Conservation (phyloP, 2,888 invertebrate genomes). For the Oxyteleia sp. region DNA sequence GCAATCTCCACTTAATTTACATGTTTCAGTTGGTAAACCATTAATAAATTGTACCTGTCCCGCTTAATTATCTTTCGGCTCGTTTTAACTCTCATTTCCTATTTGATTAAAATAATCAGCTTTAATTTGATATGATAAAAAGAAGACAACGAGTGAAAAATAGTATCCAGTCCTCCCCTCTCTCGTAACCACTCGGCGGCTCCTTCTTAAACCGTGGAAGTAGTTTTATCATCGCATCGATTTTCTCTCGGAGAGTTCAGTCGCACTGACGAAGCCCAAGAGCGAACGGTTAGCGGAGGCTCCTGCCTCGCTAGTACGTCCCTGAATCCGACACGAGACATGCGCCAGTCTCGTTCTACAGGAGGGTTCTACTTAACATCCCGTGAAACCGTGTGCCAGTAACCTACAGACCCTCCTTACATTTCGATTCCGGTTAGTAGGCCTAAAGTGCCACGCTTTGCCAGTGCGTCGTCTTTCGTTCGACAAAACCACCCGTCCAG, state of each 20-base stretch:
- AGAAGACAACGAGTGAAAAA: not conserved
- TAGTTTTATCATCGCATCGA: constrained; percentile 62
- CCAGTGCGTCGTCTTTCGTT: constrained; percentile 21
- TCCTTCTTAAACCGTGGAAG: constrained; percentile 26
- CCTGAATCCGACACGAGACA: constrained; percentile 79
- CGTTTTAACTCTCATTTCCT: too few species aligned
- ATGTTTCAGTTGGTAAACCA: too few species aligned
- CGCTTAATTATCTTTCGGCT: too few species aligned
- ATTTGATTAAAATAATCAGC: too few species aligned
- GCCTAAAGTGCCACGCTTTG: constrained; percentile 70
- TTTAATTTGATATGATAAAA: too few species aligned
- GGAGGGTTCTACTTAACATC: constrained; percentile 81
- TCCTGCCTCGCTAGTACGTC: constrained; percentile 71
- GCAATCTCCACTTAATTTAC: too few species aligned
- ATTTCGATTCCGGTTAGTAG: constrained; percentile 85
- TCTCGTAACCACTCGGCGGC: not conserved
- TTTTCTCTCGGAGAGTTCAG: constrained; percentile 70
- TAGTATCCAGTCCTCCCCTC: not conserved
- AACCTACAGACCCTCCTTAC: constrained; percentile 85
- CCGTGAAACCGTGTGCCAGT: constrained; percentile 85
- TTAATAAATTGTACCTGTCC: too few species aligned
- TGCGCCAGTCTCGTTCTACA: constrained; percentile 80
- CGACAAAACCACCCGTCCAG: not conserved
- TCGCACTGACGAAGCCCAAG: constrained; percentile 60
- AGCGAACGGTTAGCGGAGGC: constrained; percentile 58